Evolutionary conservation across 2,113 vertebrate species (phyloP).

Genomic region (Drymodes brunneopygia): DNA sequence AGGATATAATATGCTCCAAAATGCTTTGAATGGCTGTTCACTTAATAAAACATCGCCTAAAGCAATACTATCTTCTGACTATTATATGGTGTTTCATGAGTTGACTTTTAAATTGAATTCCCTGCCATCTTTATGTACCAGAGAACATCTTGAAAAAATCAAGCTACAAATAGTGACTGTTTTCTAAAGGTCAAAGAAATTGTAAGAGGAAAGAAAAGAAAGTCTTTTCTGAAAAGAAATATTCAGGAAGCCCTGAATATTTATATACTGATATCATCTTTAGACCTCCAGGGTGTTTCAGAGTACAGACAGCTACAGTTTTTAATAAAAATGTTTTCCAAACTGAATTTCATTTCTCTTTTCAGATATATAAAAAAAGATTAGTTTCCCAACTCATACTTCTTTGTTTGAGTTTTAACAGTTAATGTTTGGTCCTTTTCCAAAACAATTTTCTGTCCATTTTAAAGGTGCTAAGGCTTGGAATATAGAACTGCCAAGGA

Average conservation of each 20-base stretch:
- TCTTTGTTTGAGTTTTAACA: constrained; percentile 13
- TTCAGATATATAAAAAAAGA: not conserved
- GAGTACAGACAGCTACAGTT: constrained; percentile 28
- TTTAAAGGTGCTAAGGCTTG: not conserved
- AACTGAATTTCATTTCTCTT: constrained; percentile 43
- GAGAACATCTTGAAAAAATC: constrained; percentile 58
- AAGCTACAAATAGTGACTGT: constrained; percentile 37
- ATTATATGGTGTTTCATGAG: constrained; percentile 42
- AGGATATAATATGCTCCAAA: not conserved
- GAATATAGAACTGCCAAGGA: not conserved
- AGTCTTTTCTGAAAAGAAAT: constrained; percentile 49
- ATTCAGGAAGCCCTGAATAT: constrained; percentile 55
- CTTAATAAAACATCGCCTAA: constrained; percentile 22
- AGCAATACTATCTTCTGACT: constrained; percentile 25
- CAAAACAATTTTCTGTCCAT: constrained; percentile 39
- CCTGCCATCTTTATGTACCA: constrained; percentile 32
- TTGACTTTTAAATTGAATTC: constrained; percentile 51
- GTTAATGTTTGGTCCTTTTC: constrained; percentile 5
- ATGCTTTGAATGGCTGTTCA: constrained; percentile 31
- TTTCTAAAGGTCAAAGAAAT: constrained; percentile 50
- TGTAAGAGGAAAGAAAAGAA: not conserved
- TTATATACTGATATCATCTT: constrained; percentile 55
- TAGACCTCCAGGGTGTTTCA: constrained; percentile 53
- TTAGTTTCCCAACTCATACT: not conserved
- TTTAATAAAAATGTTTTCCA: constrained; percentile 52